A percentile compares a stretch with the other conserved stretches of the same genome.
Evolutionary conservation across 2,888 invertebrate genomes (phyloP).

Genomic region (Dolichomitus sp.): DNA sequence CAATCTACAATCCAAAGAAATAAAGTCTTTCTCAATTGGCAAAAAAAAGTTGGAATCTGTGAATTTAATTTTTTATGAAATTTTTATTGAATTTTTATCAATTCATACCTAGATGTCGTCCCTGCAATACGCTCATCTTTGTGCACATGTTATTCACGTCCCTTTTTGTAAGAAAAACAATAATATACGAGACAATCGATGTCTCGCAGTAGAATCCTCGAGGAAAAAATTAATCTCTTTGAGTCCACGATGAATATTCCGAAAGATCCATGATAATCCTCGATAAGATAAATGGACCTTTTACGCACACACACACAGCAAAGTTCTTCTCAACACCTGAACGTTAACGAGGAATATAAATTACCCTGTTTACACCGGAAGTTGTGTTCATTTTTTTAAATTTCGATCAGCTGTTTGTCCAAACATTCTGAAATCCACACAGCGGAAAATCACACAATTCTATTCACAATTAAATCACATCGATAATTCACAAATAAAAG

Average conservation of each 20-base stretch:
- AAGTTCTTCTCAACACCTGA: conserved; percentile 7
- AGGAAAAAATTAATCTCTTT: background rate
- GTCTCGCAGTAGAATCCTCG: conserved; percentile 33
- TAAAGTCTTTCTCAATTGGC: background rate
- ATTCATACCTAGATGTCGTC: conserved; percentile 84
- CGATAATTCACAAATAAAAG: background rate
- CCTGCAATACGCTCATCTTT: conserved; percentile 85
- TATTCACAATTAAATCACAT: conserved; percentile 3
- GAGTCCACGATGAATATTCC: conserved; percentile 5
- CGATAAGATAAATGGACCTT: background rate
- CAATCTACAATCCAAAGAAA: background rate
- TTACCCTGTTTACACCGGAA: conserved; percentile 15
- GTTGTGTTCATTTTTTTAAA: conserved; percentile 12
- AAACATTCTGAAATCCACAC: background rate
- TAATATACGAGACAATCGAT: conserved; percentile 30
- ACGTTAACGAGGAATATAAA: background rate
- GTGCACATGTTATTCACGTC: conserved; percentile 80
- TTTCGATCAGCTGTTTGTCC: background rate
- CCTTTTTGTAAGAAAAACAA: conserved; percentile 44
- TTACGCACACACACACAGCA: background rate
- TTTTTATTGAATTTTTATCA: background rate
- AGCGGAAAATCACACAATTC: conserved; percentile 18
- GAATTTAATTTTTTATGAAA: background rate
- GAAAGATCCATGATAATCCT: conserved; percentile 5
- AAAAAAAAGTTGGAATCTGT: background rate